These are phyloP conservation scores for Bucco capensis DNA, from an alignment of 2,113 vertebrate genomes.

Conservation along the genomic window DNA sequence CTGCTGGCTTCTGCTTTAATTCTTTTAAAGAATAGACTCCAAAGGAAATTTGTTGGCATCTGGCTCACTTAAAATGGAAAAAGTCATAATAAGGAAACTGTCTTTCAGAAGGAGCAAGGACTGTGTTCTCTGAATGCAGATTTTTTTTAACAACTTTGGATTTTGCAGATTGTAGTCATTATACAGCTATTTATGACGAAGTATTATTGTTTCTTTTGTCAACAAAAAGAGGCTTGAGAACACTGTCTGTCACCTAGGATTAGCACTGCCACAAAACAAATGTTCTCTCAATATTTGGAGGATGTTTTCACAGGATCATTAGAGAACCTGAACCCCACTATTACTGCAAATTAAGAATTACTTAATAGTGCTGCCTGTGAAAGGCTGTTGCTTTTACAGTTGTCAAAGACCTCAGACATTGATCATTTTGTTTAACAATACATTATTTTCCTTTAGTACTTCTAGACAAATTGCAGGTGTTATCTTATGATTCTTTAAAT, in stretches of 20 bases:
- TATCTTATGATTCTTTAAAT: conserved; percentile 9
- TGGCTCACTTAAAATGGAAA: conserved; percentile 42
- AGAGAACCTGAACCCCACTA: not conserved
- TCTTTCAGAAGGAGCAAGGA: conserved; percentile 16
- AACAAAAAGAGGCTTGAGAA: conserved; percentile 38
- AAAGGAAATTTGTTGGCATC: conserved; percentile 13
- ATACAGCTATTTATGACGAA: conserved; percentile 41
- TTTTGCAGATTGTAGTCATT: conserved; percentile 42
- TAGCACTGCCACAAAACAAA: conserved; percentile 36
- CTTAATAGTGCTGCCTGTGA: conserved; percentile 1
- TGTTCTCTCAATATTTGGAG: not conserved
- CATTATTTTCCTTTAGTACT: not conserved
- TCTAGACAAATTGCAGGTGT: not conserved
- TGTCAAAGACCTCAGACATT: conserved; percentile 23
- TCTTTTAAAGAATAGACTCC: conserved; percentile 40
- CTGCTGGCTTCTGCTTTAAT: conserved; percentile 24
- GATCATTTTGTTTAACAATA: conserved; percentile 20
- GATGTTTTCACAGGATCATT: conserved; percentile 6
- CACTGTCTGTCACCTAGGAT: conserved; percentile 36
- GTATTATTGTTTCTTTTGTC: conserved; percentile 39
- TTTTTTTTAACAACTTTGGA: conserved; percentile 36
- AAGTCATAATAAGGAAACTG: conserved; percentile 29
- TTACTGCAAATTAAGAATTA: conserved; percentile 45
- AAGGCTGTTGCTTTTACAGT: conserved; percentile 2
- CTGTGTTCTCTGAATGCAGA: conserved; percentile 37